Percentiles rank a stretch among this genome's conserved stretches.
Conservation (phyloP, 1,140 invertebrate species). For the Panagrolaimus sp. region DNA sequence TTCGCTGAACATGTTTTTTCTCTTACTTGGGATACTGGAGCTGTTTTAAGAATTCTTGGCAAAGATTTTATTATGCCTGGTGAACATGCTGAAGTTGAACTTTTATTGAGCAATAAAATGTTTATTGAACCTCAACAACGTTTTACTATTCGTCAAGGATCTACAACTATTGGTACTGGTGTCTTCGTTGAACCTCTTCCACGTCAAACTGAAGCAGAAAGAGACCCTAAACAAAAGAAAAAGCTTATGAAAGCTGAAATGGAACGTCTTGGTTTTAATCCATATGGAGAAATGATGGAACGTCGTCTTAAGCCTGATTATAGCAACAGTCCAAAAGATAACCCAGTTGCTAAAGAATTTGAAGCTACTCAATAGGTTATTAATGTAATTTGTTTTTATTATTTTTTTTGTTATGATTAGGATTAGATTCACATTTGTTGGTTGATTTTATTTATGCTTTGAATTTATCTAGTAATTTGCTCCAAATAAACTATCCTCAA, state of each 20-base stretch:
- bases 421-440: slow-evolving; percentile 9
- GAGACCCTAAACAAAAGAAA: slow-evolving; percentile 49
- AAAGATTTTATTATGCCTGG: slow-evolving; percentile 58
- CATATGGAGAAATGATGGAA: slow-evolving; percentile 50
- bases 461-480: too few species aligned
- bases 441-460: slow-evolving; percentile 13
- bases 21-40: slow-evolving; percentile 53
- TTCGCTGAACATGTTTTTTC: slow-evolving; percentile 57
- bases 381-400: neutral
- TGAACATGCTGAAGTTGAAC: slow-evolving; percentile 51
- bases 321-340: slow-evolving; percentile 46
- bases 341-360: slow-evolving; percentile 50
- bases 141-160: slow-evolving; percentile 52
- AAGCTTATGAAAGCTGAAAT: slow-evolving; percentile 51
- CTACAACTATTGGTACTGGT: slow-evolving; percentile 50
- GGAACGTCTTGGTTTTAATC: slow-evolving; percentile 54
- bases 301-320: slow-evolving; percentile 53
- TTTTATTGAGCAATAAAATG: slow-evolving; percentile 38
- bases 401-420: slow-evolving; percentile 14
- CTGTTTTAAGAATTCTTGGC: slow-evolving; percentile 40
- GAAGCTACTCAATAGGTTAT: slow-evolving; percentile 20
- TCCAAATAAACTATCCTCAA: too few species aligned
- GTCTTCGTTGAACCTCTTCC: slow-evolving; percentile 33
- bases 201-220: slow-evolving; percentile 41
- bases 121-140: slow-evolving; percentile 57